A percentile compares a stretch with the other conserved stretches of the same genome.
phyloP scores from a whole-genome alignment of 2,888 invertebrate genomes.

The Octodonta nipae region DNA sequence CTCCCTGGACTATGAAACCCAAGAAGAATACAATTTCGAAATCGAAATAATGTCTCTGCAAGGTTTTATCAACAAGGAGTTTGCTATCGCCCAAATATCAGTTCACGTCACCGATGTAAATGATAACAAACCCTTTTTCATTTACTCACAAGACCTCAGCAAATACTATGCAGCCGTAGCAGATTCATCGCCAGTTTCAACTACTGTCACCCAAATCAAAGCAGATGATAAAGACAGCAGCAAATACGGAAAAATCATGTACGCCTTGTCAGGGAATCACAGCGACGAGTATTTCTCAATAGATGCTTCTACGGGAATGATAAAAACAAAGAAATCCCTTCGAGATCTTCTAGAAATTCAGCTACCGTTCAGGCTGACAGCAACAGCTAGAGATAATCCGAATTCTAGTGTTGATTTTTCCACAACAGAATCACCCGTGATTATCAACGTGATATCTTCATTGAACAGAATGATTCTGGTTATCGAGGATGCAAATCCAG shows the following conservation, averaged over 20 bases:
- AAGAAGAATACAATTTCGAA: constrained; percentile 58
- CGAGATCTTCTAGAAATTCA: constrained; percentile 48
- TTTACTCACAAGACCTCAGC: constrained; percentile 47
- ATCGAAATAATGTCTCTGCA: constrained; percentile 67
- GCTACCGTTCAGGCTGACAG: constrained; percentile 61
- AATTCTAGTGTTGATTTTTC: constrained; percentile 48
- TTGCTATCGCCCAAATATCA: constrained; percentile 59
- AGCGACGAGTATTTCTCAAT: constrained; percentile 56
- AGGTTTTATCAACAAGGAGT: constrained; percentile 66
- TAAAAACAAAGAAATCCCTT: constrained; percentile 61
- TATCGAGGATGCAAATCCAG: constrained; percentile 60
- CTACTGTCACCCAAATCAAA: constrained; percentile 58
- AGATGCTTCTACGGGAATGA: constrained; percentile 59
- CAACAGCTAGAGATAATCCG: constrained; percentile 64
- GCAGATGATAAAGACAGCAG: constrained; percentile 80
- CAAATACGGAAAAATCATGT: constrained; percentile 65
- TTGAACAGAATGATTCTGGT: constrained; percentile 66
- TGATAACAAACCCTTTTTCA: constrained; percentile 75
- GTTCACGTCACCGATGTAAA: constrained; percentile 78
- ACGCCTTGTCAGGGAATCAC: constrained; percentile 37
- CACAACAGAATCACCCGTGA: constrained; percentile 48
- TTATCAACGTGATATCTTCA: constrained; percentile 67
- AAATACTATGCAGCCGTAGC: constrained; percentile 73
- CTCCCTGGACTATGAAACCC: constrained; percentile 66
- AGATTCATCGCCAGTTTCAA: constrained; percentile 57